Evolutionary conservation across 2,113 vertebrate species (phyloP).

Genomic region (Brienomyrus longianalis): DNA sequence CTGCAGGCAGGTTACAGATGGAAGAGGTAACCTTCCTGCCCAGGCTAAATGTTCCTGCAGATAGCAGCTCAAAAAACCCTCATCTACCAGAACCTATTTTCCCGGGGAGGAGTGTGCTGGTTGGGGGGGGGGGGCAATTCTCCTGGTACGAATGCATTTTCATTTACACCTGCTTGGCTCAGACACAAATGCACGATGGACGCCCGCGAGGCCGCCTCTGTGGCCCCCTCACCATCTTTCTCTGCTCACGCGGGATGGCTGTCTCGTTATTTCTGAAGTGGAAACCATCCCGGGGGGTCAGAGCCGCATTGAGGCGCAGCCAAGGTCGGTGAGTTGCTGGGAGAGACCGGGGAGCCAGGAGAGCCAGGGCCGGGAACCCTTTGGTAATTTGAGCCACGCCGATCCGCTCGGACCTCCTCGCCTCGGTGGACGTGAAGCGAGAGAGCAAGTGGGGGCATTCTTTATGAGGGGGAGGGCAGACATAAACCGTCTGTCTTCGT

Average conservation of each 20-base stretch:
- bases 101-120: not conserved
- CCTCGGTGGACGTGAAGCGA: not conserved
- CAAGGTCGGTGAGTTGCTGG: not conserved
- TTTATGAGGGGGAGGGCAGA: not conserved
- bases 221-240: not conserved
- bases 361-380: not conserved
- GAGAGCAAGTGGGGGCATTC: not conserved
- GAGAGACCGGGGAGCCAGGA: not conserved
- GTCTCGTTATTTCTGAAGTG: not conserved
- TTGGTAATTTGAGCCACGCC: not conserved
- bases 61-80: slow-evolving; percentile 26
- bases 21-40: slow-evolving; percentile 40
- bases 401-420: not conserved
- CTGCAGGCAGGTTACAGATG: not conserved
- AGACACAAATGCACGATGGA: slow-evolving; percentile 66
- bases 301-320: not conserved
- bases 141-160: slow-evolving; percentile 51
- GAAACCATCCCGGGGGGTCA: not conserved
- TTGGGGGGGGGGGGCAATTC: slow-evolving; percentile 37
- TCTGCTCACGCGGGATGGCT: not conserved
- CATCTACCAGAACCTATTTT: slow-evolving; percentile 10
- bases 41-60: slow-evolving; percentile 44
- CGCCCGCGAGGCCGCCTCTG: slow-evolving; percentile 49
- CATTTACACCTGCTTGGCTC: slow-evolving; percentile 43
- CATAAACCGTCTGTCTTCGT: not conserved